Base-by-base conservation (phyloP, 2,888 invertebrate species). In the Cyclophora punctaria region DNA sequence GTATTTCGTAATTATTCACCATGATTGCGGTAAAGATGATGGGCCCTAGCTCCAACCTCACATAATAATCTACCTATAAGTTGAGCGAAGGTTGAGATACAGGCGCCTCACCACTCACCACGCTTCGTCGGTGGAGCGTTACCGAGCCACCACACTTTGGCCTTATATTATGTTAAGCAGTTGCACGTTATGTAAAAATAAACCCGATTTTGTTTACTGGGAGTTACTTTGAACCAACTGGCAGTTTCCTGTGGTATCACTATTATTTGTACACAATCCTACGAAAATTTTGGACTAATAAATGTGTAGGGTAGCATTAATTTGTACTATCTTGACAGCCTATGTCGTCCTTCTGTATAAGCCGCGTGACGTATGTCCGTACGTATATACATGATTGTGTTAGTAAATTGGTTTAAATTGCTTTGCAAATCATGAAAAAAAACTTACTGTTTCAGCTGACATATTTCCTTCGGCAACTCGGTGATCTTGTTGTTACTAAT, bases 401-500 rank as follows among this genome's bases (percentile, higher is more conserved):
- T 20, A 20, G 20, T 20, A 20, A 20, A 20, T 20, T 20, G 20
- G 20, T 20, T 20, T 20, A 20, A 20, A 20, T 20, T 20, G n/a
- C n/a, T n/a, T n/a, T n/a, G 20, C 20, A 20, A 20, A 20, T 20
- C 20, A 20, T 1, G 20, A 20, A 20, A 37, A 51, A 37, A 42
- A 46, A 82, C 87, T 83, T 63, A 88, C 87, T 87, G 85, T 45
- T 71, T 71, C 34, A 88, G 73, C 47, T 77, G 89, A 64, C 83
- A 87, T 67, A 94, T 92, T 71, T 92, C 93, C 45, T 89, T 78
- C 0, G 94, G 93, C 51, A 94, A 75, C 54, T 90, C 90, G 49
- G 90, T 76, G 59, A 94, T 89, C 60, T 89, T 89, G 72, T 94
- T 94, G 67, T 93, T 91, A 46, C 93, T 92, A 57, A 94, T 79